phyloP scores from a whole-genome alignment of 2,888 invertebrate genomes.

The Oxycera nigricornis region DNA sequence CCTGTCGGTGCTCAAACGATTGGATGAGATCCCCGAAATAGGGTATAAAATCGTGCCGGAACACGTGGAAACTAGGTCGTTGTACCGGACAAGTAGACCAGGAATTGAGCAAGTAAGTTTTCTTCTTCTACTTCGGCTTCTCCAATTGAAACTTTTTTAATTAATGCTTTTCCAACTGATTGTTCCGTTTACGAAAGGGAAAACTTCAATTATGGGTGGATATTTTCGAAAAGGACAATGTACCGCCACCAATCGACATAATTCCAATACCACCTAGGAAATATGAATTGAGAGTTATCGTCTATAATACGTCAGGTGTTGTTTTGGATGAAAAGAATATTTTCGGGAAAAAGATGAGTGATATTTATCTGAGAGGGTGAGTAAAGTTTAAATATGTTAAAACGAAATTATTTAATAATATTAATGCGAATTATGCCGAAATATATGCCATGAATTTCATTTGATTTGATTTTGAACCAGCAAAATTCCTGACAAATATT shows the following conservation, averaged over 20 bases:
- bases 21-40: slow-evolving; percentile 78
- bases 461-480: too few relatives aligned
- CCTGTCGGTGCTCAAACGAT: slow-evolving; percentile 74
- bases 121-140: too few relatives aligned
- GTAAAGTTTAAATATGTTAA: too few relatives aligned
- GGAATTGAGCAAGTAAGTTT: slow-evolving; percentile 72
- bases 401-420: too few relatives aligned
- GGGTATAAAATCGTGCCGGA: slow-evolving; percentile 85
- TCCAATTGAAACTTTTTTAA: too few relatives aligned
- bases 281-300: slow-evolving; percentile 73
- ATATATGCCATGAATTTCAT: too few relatives aligned
- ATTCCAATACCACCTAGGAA: slow-evolving; percentile 72
- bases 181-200: slow-evolving; percentile 67
- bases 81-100: slow-evolving; percentile 76
- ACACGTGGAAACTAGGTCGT: slow-evolving; percentile 86
- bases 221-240: slow-evolving; percentile 72
- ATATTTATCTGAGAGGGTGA: slow-evolving; percentile 78
- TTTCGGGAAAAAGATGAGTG: slow-evolving; percentile 77
- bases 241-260: slow-evolving; percentile 80
- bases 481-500: too few relatives aligned
- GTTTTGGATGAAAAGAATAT: slow-evolving; percentile 73
- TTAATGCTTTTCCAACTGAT: not conserved
- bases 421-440: too few relatives aligned
- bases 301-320: slow-evolving; percentile 72
- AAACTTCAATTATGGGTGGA: slow-evolving; percentile 92